phyloP scores from a whole-genome alignment of 2,888 invertebrate species.

The Macroteleia sp. region DNA sequence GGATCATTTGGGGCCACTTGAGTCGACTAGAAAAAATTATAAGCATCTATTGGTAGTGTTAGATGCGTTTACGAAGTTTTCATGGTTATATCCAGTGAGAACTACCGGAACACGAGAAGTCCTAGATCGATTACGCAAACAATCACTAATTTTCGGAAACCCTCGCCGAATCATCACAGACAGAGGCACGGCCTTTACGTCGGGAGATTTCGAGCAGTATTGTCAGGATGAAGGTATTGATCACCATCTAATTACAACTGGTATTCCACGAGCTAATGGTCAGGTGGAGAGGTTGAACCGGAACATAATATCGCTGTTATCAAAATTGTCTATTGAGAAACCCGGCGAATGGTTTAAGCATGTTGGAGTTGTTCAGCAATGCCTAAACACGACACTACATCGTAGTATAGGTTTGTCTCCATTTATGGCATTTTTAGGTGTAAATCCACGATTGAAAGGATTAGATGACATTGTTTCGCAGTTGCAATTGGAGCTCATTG shows the following conservation, averaged over 20 bases:
- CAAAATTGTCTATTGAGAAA: neutral
- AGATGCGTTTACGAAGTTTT: neutral
- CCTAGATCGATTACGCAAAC: neutral
- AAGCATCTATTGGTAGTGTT: conserved; percentile 1
- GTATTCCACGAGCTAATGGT: neutral
- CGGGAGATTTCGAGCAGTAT: neutral
- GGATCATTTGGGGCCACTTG: conserved; percentile 15
- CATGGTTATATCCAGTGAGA: conserved; percentile 6
- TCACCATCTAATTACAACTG: neutral
- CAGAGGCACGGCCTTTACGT: conserved; percentile 11
- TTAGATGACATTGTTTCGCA: neutral
- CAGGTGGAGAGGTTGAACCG: conserved; percentile 1
- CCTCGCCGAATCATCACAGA: conserved; percentile 32
- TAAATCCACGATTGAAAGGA: neutral
- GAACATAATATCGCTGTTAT: neutral
- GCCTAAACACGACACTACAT: neutral
- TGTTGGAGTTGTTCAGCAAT: neutral
- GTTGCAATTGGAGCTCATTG: neutral
- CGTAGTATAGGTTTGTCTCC: neutral
- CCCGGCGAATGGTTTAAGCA: neutral
- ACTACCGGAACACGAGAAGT: neutral
- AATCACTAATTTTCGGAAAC: neutral
- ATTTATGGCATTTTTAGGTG: neutral
- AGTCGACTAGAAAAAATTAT: neutral
- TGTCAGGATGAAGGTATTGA: neutral